A percentile compares a stretch with the other conserved stretches of the same genome.
Evolutionary conservation across 2,888 invertebrate genomes (phyloP).

Genomic region (Blastobasis lacticolella): DNA sequence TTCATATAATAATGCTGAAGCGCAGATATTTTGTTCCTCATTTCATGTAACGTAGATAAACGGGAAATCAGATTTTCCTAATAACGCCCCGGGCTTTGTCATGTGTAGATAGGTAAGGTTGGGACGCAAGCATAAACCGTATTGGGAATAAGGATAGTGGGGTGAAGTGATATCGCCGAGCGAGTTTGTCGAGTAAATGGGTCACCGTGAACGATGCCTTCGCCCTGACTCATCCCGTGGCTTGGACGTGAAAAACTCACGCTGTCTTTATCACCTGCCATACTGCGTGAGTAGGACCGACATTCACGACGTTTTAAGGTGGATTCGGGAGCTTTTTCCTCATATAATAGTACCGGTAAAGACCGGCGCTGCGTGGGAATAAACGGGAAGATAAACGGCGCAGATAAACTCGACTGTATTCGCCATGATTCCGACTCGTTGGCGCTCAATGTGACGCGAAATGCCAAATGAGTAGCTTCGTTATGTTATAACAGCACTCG

Average conservation of each 20-base stretch:
- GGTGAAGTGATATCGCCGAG: conserved; percentile 3
- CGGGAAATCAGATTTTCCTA: not conserved
- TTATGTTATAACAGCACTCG: not conserved
- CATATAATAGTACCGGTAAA: conserved; percentile 9
- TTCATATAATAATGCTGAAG: too few species aligned
- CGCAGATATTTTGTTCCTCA: too few species aligned
- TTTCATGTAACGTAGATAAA: not conserved
- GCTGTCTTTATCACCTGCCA: conserved; percentile 17
- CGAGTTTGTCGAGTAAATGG: conserved; percentile 4
- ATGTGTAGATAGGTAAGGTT: not conserved
- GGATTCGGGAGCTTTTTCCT: conserved; percentile 9
- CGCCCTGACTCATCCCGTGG: too few species aligned
- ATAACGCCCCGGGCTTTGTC: not conserved
- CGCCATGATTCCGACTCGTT: conserved; percentile 16
- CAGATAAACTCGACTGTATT: conserved; percentile 17
- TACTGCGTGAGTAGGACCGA: conserved; percentile 13
- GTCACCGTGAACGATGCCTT: conserved; percentile 6
- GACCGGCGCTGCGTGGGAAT: conserved; percentile 13
- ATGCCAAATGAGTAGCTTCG: conserved; percentile 9
- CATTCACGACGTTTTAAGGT: conserved; percentile 8
- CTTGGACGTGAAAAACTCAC: conserved; percentile 4
- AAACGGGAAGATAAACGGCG: conserved; percentile 20
- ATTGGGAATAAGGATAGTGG: not conserved
- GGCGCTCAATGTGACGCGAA: conserved; percentile 14
- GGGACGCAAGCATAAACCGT: not conserved